Evolutionary conservation across 2,113 vertebrate genomes (phyloP).

Genomic region (Piaya cayana): DNA sequence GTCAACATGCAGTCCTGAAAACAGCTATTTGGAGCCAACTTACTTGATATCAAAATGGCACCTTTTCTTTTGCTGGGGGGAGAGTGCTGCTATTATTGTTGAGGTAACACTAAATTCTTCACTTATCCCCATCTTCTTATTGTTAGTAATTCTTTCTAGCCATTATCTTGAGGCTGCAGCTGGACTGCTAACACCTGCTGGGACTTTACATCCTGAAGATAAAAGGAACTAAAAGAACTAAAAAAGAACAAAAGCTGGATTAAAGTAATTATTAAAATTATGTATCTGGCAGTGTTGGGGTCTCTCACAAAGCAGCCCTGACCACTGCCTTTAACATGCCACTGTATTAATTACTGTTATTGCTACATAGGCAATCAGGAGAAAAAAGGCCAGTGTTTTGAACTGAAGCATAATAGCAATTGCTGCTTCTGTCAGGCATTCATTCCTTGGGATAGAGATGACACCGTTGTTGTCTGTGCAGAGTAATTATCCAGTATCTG

Average conservation of each 20-base stretch:
- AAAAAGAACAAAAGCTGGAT: neutral
- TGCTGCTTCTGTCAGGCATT: neutral
- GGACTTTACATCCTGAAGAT: neutral
- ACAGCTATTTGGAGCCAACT: neutral
- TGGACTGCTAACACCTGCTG: neutral
- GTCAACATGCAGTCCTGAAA: neutral
- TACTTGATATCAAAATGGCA: neutral
- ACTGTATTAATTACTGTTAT: too few relatives aligned
- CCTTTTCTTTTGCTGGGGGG: neutral
- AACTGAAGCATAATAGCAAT: neutral
- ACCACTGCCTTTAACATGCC: neutral
- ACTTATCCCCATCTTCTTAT: neutral
- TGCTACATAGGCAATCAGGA: too few relatives aligned
- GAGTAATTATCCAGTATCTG: neutral
- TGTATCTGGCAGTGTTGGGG: neutral
- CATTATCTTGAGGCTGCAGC: neutral
- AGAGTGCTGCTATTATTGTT: neutral
- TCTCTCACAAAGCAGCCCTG: neutral
- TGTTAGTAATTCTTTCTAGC: neutral
- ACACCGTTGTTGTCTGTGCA: fast-evolving
- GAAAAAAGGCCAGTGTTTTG: neutral
- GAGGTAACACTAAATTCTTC: neutral
- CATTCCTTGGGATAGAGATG: neutral
- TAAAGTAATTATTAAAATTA: neutral
- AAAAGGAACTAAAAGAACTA: neutral